A percentile compares a stretch with the other conserved stretches of the same genome.
Evolutionary conservation across 2,113 vertebrate genomes (phyloP).

Genomic region (Paedocypris sp.): DNA sequence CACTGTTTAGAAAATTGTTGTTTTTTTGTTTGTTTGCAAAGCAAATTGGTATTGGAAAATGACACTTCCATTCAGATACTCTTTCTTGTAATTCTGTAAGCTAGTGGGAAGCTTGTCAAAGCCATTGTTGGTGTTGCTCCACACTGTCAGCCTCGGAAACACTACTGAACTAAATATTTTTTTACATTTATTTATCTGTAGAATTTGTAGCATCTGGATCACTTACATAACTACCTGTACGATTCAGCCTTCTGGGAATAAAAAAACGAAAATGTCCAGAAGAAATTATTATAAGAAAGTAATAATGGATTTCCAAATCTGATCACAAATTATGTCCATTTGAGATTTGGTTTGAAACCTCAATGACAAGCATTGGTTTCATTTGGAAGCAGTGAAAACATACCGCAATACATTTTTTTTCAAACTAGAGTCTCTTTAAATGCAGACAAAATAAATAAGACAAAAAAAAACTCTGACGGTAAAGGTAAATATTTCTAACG

Average conservation of each 20-base stretch:
- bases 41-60: background rate
- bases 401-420: background rate
- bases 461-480: background rate
- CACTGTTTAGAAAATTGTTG: no score
- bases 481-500: conserved; percentile 19
- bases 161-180: no score
- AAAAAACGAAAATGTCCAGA: conserved; percentile 12
- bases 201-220: no score
- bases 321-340: conserved; percentile 6
- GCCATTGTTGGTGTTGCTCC: no score
- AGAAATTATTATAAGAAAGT: conserved; percentile 19
- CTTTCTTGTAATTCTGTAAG: background rate
- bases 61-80: background rate
- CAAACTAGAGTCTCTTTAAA: background rate
- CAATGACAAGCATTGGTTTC: background rate
- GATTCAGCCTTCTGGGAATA: conserved; percentile 12
- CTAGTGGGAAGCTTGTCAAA: no score
- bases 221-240: conserved; percentile 19
- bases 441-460: background rate
- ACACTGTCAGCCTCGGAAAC: no score
- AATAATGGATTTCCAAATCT: background rate
- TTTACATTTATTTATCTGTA: no score
- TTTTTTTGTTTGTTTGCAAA: background rate
- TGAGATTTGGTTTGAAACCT: background rate
- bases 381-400: background rate